Evolutionary conservation across 2,113 vertebrate species (phyloP).

Genomic region (Lagenorhynchus albirostris): DNA sequence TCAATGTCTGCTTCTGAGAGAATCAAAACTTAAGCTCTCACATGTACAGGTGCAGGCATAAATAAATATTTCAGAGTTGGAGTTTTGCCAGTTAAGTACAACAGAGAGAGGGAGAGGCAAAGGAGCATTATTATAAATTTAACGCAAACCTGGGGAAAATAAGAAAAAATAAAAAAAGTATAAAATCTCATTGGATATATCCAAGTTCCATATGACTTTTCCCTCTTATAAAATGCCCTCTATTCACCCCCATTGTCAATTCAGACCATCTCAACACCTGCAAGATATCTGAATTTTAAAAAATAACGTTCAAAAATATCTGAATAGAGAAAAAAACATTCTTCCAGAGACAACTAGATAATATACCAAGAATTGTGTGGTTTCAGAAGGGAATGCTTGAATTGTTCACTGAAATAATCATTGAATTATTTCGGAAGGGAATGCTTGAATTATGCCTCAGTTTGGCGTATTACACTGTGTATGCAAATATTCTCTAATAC

Average conservation of each 20-base stretch:
- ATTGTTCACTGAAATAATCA: neutral
- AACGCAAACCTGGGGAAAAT: neutral
- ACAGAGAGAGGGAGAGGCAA: neutral
- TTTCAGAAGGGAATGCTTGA: neutral
- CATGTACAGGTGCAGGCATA: neutral
- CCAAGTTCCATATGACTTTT: neutral
- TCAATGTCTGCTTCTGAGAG: neutral
- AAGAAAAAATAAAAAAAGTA: neutral
- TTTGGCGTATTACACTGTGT: neutral
- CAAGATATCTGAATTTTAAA: neutral
- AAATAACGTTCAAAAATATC: neutral
- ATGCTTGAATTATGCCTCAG: neutral
- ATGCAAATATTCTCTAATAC: neutral
- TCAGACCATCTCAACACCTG: neutral
- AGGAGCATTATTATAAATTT: neutral
- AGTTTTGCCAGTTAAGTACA: neutral
- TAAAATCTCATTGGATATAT: neutral
- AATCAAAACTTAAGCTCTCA: neutral
- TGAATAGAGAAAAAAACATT: neutral
- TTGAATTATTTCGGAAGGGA: neutral
- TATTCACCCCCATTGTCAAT: neutral
- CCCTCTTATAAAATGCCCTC: neutral
- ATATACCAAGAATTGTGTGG: neutral
- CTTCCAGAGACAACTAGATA: neutral
- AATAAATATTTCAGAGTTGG: neutral